Evolutionary conservation across 2,797 vertebrate genomes (phyloP).

Genomic region (Tadarida brasiliensis): DNA sequence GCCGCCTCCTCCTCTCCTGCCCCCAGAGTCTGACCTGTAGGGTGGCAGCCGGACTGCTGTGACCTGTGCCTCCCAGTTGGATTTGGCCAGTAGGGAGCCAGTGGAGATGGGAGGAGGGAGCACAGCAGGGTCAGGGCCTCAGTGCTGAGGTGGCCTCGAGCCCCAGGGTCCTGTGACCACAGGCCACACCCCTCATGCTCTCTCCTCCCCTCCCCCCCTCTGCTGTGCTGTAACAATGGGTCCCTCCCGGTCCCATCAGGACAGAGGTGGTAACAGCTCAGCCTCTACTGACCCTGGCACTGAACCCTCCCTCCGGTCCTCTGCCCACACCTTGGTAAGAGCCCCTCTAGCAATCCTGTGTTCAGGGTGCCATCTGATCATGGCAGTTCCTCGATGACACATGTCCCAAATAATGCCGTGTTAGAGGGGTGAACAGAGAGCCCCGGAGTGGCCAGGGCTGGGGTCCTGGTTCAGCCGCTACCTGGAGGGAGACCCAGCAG

Average conservation of each 20-base stretch:
- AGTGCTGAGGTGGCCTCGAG: accelerated
- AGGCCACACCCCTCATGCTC: too few species aligned
- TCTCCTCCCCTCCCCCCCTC: background rate
- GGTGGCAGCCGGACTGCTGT: accelerated
- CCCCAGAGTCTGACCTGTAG: accelerated
- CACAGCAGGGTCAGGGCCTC: accelerated
- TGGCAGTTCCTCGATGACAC: background rate
- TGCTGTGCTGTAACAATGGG: background rate
- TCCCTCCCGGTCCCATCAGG: background rate
- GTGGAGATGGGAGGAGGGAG: background rate
- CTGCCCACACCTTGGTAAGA: accelerated
- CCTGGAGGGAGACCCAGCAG: background rate
- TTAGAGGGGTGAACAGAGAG: background rate
- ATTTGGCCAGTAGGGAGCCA: background rate
- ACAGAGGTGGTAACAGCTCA: background rate
- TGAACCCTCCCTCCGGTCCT: accelerated
- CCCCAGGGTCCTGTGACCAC: accelerated
- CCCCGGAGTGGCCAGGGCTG: background rate
- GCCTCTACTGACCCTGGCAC: accelerated
- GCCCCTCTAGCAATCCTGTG: background rate
- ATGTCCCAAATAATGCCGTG: background rate
- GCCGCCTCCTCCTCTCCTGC: background rate
- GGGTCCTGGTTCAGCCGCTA: accelerated
- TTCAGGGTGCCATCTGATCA: background rate
- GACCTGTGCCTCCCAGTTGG: background rate